Evolutionary conservation across 2,113 vertebrate genomes (phyloP).

Genomic region (Gnathochromis pfefferi): DNA sequence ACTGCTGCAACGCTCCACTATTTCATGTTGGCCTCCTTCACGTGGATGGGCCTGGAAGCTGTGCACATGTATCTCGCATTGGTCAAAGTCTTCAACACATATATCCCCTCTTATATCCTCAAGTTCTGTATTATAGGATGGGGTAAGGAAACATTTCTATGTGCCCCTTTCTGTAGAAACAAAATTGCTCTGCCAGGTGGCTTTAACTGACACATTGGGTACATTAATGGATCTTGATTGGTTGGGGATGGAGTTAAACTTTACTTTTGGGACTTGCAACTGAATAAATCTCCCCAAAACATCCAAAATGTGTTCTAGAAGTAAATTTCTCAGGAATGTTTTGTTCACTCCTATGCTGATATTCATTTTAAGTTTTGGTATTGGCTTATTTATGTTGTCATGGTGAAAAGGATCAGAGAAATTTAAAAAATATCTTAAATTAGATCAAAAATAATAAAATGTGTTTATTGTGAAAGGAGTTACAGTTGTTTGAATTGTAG

Average conservation of each 20-base stretch:
- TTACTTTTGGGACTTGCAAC: background rate
- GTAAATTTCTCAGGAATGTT: background rate
- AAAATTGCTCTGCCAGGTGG: accelerated
- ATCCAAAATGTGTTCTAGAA: background rate
- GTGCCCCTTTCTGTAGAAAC: background rate
- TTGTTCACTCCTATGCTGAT: background rate
- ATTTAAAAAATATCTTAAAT: background rate
- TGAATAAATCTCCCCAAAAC: background rate
- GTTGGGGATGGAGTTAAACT: background rate
- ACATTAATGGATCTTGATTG: background rate
- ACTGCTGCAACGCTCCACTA: constrained; percentile 76
- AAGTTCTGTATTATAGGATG: constrained; percentile 82
- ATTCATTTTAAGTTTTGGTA: background rate
- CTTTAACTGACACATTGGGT: accelerated
- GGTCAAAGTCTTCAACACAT: constrained; percentile 87
- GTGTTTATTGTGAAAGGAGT: background rate
- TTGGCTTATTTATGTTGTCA: background rate
- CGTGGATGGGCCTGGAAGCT: constrained; percentile 87
- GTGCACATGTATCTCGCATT: constrained; percentile 85
- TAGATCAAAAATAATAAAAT: background rate
- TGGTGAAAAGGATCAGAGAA: background rate
- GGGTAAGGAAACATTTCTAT: constrained; percentile 71
- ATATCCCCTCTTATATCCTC: constrained; percentile 79
- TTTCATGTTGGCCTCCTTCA: constrained; percentile 82
- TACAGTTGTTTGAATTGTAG: background rate